Percentiles rank a stretch among this genome's conserved stretches.
Evolutionary conservation across 2,888 invertebrate genomes (phyloP).

Genomic region (Eledone cirrhosa): DNA sequence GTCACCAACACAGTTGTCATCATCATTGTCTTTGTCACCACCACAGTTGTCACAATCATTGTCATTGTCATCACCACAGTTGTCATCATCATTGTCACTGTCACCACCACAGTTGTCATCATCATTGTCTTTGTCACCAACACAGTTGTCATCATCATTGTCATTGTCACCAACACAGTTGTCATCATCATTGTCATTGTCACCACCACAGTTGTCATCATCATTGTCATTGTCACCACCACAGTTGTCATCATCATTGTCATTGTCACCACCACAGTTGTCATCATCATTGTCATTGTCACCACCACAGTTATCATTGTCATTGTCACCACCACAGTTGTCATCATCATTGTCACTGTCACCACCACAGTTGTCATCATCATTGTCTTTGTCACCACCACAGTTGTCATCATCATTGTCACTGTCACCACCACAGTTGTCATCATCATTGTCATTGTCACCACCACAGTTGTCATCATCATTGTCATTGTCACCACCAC

Average conservation of each 20-base stretch:
- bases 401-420: neutral
- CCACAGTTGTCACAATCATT: too few species aligned
- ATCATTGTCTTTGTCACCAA: neutral
- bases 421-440: neutral
- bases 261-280: neutral
- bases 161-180: too few species aligned
- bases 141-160: too few species aligned
- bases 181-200: neutral
- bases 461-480: neutral
- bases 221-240: neutral
- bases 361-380: neutral
- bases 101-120: neutral
- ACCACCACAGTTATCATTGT: neutral
- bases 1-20: too few species aligned
- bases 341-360: conserved; percentile 6
- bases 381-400: neutral
- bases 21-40: too few species aligned
- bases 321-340: neutral
- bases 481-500: neutral
- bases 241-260: neutral
- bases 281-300: neutral
- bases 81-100: neutral
- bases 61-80: conserved; percentile 1
- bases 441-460: neutral
- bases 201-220: neutral